A percentile compares a stretch with the other conserved stretches of the same genome.
Conservation (phyloP, 2,888 invertebrate genomes). For the Sinopyrophorus schimmeli region DNA sequence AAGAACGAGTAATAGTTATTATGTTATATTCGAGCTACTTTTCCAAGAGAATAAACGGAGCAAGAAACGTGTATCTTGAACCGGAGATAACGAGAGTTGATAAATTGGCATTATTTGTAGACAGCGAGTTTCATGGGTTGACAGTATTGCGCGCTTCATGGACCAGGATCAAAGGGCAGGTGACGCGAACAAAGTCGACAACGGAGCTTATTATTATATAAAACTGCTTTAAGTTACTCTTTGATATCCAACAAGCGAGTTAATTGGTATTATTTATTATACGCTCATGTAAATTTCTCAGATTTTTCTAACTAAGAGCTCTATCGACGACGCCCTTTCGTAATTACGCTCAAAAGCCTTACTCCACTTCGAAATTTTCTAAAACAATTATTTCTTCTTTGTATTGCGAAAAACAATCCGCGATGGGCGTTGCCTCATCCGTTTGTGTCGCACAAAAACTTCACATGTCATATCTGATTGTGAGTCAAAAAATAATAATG, state of each 20-base stretch:
- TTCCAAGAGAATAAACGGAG: constrained; percentile 28
- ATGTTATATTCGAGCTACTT: constrained; percentile 19
- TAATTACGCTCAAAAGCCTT: too few species aligned
- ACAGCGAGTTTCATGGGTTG: constrained; percentile 37
- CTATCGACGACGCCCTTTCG: too few species aligned
- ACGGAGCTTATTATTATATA: constrained; percentile 49
- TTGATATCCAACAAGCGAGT: constrained; percentile 47
- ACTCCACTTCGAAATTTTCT: too few species aligned
- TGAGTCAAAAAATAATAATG: too few species aligned
- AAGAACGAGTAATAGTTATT: constrained; percentile 10
- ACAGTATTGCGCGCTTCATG: constrained; percentile 46
- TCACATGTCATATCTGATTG: too few species aligned
- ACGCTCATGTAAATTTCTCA: constrained; percentile 26
- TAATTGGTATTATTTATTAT: constrained; percentile 51
- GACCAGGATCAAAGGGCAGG: constrained; percentile 50
- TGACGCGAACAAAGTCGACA: constrained; percentile 51
- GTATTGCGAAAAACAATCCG: too few species aligned
- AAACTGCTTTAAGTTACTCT: constrained; percentile 49
- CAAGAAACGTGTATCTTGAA: constrained; percentile 24
- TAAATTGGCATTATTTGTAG: constrained; percentile 53
- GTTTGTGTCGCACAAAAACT: too few species aligned
- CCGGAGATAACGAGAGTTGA: constrained; percentile 39
- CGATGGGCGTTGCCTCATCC: too few species aligned
- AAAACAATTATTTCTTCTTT: too few species aligned
- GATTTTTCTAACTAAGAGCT: constrained; percentile 22